Base-by-base conservation (phyloP, 2,888 invertebrate species). In the Pelosia muscerda region DNA sequence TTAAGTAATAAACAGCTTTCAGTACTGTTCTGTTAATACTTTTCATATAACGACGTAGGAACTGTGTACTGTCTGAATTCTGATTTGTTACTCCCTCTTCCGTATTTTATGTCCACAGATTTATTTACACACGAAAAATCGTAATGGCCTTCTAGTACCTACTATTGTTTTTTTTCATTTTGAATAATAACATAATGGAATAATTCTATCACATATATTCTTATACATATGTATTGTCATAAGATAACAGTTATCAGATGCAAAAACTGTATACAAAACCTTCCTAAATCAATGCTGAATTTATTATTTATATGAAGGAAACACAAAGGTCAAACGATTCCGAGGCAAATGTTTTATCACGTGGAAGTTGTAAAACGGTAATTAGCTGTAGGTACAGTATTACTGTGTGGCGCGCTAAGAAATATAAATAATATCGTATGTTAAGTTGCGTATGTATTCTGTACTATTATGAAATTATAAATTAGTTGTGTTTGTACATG, bases 331-430 rank as follows among this genome's bases (percentile, higher is more conserved):
- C 55, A 23, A 31, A 61, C 42, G 61, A 42, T 55, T 56, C 55
- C 22, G 15, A 55, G 54, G 26, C 55, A 38, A 55, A 66, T 56
- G 42, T 49, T 66, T 61, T 56, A 62, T 61, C 56, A 61, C 66
- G 56, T 62, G 61, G 42, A 66, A 66, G 56, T 61, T 28, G 61
- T 66, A 61, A 66, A 66, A 49, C 28, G 56, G 60, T 56, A 56
- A 66, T 61, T 66, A 62, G 31, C 38, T 55, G 56, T 38, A 34
- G 34, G 59, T 61, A 42, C 66, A 55, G 55, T 42, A 59, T 65
- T 59, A 59, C 59, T 65, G 54, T 13, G 49, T 58, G 31, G 61
- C 61, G 15, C 55, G 60, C 61, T 61, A 38, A 65, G 34, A 61
- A 26, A 61, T 38, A 26, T 60, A 25, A 28, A 42, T 61, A 26